Evolutionary conservation across 2,113 vertebrate genomes (phyloP).

Genomic region (Megaceryle maxima): DNA sequence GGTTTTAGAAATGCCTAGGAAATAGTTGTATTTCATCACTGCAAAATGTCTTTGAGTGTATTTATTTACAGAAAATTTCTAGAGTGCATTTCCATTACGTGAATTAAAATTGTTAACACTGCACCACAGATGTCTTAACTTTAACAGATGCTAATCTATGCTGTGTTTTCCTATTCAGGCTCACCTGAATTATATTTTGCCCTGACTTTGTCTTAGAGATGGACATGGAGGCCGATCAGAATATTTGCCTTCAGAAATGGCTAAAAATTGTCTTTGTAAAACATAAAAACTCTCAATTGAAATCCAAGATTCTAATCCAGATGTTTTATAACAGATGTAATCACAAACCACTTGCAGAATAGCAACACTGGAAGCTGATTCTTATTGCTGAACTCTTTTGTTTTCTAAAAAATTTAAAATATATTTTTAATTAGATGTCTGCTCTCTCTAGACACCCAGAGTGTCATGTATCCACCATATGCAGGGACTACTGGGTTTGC

Average conservation of each 20-base stretch:
- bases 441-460: conserved; percentile 70
- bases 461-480: conserved; percentile 73
- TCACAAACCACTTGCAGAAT: background rate
- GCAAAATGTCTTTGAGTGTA: background rate
- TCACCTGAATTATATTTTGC: background rate
- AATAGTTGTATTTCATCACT: background rate
- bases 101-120: background rate
- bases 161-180: background rate
- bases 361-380: background rate
- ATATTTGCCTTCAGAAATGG: background rate
- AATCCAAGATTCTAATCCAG: background rate
- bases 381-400: background rate
- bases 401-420: background rate
- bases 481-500: conserved; percentile 73
- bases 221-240: background rate
- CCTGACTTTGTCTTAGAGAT: background rate
- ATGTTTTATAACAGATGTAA: background rate
- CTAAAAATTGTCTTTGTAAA: background rate
- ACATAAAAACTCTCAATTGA: background rate
- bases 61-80: background rate
- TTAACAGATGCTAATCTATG: background rate
- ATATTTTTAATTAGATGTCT: background rate
- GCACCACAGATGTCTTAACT: background rate
- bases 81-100: background rate
- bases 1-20: background rate